Evolutionary conservation across 2,113 vertebrate genomes (phyloP).

Genomic region (Melanocharis versteri): DNA sequence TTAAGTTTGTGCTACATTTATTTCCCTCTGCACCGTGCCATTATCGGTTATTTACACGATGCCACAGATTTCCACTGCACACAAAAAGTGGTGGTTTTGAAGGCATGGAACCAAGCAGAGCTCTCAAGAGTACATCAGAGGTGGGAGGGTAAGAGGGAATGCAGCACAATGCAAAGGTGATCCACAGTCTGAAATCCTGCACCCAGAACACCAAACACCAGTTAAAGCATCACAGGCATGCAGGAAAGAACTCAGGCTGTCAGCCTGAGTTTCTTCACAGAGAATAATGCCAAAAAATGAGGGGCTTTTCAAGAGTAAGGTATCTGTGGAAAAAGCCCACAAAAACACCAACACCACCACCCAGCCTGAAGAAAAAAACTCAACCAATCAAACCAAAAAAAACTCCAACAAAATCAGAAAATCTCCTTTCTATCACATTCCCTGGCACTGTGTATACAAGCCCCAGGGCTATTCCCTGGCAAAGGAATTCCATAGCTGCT

Average conservation of each 20-base stretch:
- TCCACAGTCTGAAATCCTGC: neutral
- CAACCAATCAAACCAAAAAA: neutral
- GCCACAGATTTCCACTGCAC: neutral
- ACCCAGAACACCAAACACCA: neutral
- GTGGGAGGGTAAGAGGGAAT: neutral
- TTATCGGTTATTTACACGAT: neutral
- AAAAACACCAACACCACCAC: neutral
- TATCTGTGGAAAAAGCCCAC: neutral
- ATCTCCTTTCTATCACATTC: neutral
- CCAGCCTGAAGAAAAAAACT: neutral
- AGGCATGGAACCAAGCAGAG: neutral
- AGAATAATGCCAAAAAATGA: neutral
- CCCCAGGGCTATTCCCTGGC: neutral
- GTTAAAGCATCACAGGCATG: fast-evolving
- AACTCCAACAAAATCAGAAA: neutral
- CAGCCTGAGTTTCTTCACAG: neutral
- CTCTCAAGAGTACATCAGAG: neutral
- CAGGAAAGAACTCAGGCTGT: neutral
- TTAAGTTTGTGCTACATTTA: neutral
- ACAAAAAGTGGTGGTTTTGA: neutral
- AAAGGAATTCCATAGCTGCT: neutral
- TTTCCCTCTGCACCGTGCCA: neutral
- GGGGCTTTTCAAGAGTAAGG: neutral
- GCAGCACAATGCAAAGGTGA: neutral
- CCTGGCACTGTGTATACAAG: too few relatives aligned